These are phyloP conservation scores for Petrolisthes manimaculis DNA, from an alignment of 2,888 invertebrate species.

Conservation along the genomic window DNA sequence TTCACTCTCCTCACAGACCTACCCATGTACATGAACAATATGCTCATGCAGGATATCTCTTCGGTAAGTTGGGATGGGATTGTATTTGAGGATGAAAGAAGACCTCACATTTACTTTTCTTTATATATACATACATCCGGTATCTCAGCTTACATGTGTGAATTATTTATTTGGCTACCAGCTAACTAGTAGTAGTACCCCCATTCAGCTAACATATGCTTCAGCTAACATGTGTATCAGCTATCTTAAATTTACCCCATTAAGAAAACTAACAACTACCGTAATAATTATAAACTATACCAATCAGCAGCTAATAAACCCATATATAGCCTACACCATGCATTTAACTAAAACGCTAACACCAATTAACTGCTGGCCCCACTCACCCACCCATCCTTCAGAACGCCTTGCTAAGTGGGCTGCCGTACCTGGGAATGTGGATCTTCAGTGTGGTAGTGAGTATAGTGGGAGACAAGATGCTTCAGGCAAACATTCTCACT, in stretches of 20 bases:
- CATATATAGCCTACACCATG: too few relatives aligned
- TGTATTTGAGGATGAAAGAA: neutral
- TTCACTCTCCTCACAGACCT: constrained; percentile 64
- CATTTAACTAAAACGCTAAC: too few relatives aligned
- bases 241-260: too few relatives aligned
- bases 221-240: too few relatives aligned
- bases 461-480: constrained; percentile 77
- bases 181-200: too few relatives aligned
- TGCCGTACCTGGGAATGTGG: constrained; percentile 85
- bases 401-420: constrained; percentile 80
- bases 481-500: constrained; percentile 76
- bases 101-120: neutral
- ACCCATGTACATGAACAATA: constrained; percentile 63
- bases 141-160: too few relatives aligned
- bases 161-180: too few relatives aligned
- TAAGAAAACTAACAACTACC: too few relatives aligned
- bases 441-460: constrained; percentile 81
- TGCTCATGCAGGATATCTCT: constrained; percentile 57
- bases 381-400: neutral
- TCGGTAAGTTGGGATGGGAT: constrained; percentile 28
- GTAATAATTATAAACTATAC: too few relatives aligned
- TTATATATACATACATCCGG: too few relatives aligned
- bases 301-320: too few relatives aligned
- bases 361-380: neutral
- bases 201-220: too few relatives aligned